Conservation (phyloP, 2,113 vertebrate genomes). For the Erpornis zantholeuca region DNA sequence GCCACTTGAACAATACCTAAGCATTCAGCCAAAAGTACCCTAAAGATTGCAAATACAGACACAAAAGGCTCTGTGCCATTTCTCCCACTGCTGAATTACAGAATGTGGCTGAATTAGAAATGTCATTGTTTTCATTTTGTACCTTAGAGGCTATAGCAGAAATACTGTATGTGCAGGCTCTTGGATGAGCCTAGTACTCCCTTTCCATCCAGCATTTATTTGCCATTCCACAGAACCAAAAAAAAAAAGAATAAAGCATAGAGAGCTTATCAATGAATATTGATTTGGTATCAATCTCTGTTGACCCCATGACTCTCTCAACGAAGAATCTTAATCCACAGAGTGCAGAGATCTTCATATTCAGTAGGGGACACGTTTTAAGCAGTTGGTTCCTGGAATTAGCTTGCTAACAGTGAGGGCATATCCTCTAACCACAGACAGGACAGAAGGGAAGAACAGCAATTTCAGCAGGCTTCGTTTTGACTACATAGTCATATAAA, state of each 20-base stretch:
- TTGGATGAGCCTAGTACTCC: background rate
- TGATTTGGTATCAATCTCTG: background rate
- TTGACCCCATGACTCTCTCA: background rate
- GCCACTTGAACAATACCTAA: background rate
- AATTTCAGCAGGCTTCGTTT: background rate
- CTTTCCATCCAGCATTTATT: background rate
- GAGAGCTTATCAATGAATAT: background rate
- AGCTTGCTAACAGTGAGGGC: background rate
- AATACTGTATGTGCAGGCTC: background rate
- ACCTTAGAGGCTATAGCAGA: background rate
- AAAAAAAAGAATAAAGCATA: background rate
- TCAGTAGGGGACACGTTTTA: background rate
- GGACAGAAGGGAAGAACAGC: background rate
- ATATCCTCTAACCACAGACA: background rate
- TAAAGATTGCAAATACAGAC: slow-evolving; percentile 14
- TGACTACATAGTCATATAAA: background rate
- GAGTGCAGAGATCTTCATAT: background rate
- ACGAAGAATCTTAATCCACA: background rate
- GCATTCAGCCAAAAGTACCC: background rate
- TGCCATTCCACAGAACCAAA: background rate
- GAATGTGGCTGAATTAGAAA: background rate
- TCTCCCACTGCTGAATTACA: background rate
- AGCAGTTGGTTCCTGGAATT: background rate
- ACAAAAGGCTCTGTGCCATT: slow-evolving; percentile 22
- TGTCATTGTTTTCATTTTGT: background rate